Conservation (phyloP, 2,888 invertebrate genomes). For the Pterostichus madidus region DNA sequence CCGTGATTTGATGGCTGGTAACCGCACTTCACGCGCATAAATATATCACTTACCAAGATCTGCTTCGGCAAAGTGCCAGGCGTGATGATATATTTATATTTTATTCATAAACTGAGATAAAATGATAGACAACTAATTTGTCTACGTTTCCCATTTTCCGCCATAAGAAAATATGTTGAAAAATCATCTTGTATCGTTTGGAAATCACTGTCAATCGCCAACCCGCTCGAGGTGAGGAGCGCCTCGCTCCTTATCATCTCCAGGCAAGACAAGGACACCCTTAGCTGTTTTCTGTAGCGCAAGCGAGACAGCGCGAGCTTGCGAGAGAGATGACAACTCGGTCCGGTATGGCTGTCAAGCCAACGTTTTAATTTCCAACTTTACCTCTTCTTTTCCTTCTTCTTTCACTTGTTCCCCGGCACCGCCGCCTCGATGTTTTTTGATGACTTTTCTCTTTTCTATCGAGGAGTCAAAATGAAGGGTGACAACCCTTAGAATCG, state of each 20-base stretch:
- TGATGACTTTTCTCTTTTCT: slow-evolving; percentile 62
- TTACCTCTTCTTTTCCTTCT: slow-evolving; percentile 50
- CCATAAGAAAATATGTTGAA: background rate
- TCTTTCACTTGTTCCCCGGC: slow-evolving; percentile 37
- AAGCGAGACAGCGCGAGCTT: background rate
- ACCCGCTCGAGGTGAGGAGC: background rate
- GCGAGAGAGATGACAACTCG: background rate
- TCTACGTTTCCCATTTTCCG: no score
- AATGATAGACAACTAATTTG: no score
- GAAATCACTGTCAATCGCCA: slow-evolving; percentile 34
- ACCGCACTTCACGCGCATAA: no score
- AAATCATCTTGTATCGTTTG: slow-evolving; percentile 19
- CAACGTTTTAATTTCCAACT: slow-evolving; percentile 65
- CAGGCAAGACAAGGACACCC: background rate
- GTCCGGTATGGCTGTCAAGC: slow-evolving; percentile 56
- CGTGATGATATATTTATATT: no score
- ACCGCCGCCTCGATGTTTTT: slow-evolving; percentile 49
- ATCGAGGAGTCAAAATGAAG: slow-evolving; percentile 20
- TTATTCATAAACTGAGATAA: no score
- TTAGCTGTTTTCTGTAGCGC: background rate
- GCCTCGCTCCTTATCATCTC: background rate
- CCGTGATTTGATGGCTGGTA: no score
- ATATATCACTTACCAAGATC: no score
- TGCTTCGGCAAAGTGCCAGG: no score
- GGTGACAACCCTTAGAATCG: slow-evolving; percentile 13